Evolutionary conservation across 1,140 invertebrate genomes (phyloP).

Genomic region (Drosophila kohkoa): DNA sequence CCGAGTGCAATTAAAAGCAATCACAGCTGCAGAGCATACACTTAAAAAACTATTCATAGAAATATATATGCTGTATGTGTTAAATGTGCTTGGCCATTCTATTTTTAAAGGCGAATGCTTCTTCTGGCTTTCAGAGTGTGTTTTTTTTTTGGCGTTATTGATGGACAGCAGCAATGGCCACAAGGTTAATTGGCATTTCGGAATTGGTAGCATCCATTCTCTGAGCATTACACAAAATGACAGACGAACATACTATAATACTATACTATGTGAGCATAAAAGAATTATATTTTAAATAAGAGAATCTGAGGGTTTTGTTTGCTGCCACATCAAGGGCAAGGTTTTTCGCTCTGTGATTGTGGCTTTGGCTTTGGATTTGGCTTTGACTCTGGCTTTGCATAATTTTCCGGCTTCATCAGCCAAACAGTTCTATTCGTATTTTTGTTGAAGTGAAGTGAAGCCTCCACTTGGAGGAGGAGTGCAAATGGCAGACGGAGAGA

Average conservation of each 20-base stretch:
- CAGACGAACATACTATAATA: not conserved
- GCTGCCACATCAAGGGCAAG: constrained; percentile 32
- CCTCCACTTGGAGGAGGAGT: constrained; percentile 1
- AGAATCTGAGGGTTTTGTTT: constrained; percentile 10
- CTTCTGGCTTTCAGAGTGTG: not conserved
- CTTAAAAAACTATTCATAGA: not conserved
- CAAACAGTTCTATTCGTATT: constrained; percentile 23
- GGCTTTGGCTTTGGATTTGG: constrained; percentile 35
- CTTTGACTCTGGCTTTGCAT: constrained; percentile 42
- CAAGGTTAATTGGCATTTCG: constrained; percentile 29
- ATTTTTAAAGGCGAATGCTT: constrained; percentile 25
- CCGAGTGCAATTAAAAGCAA: constrained; percentile 14
- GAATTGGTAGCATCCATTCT: constrained; percentile 29
- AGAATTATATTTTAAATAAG: constrained; percentile 3
- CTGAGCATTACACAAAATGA: constrained; percentile 20
- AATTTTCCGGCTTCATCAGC: constrained; percentile 17
- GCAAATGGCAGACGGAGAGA: constrained; percentile 11
- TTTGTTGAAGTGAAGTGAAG: not conserved
- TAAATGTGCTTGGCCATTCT: constrained; percentile 32
- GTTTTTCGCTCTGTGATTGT: constrained; percentile 15
- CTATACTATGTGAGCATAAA: not conserved
- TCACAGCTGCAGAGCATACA: not conserved
- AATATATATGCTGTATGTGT: not conserved
- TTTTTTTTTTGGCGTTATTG: constrained; percentile 1
- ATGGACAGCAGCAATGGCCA: constrained; percentile 23